Evolutionary conservation across 2,113 vertebrate genomes (phyloP).

Genomic region (Datnioides undecimradiatus): DNA sequence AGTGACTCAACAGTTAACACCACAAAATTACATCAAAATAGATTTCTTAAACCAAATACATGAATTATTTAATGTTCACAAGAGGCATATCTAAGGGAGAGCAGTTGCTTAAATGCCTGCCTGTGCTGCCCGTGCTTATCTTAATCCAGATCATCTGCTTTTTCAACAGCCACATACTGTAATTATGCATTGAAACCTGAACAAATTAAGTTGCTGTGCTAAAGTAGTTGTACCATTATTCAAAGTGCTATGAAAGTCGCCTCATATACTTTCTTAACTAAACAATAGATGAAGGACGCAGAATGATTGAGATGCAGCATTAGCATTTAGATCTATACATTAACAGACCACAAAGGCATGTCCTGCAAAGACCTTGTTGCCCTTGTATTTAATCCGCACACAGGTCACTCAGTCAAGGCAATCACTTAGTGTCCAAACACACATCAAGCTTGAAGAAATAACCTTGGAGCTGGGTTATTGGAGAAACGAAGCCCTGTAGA

Average conservation of each 20-base stretch:
- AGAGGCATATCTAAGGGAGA: not conserved
- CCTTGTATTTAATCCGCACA: conserved; percentile 38
- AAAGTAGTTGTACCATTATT: not conserved
- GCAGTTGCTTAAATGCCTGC: not conserved
- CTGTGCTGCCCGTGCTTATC: not conserved
- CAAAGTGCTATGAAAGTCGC: not conserved
- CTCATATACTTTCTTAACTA: not conserved
- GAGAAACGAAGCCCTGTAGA: conserved; percentile 65
- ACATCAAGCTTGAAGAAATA: conserved; percentile 61
- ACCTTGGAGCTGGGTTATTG: conserved; percentile 66
- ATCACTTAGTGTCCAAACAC: conserved; percentile 46
- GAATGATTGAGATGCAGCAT: conserved; percentile 14
- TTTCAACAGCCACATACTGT: not conserved
- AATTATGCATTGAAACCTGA: not conserved
- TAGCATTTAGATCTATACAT: conserved; percentile 35
- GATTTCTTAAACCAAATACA: not conserved
- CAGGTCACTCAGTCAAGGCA: conserved; percentile 44
- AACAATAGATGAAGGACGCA: conserved; percentile 1
- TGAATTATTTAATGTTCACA: conserved; percentile 10
- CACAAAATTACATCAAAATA: not conserved
- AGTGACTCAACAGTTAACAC: not conserved
- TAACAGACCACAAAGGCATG: conserved; percentile 21
- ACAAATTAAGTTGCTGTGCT: not conserved
- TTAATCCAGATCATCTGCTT: not conserved
- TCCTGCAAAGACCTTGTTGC: conserved; percentile 25